These are phyloP conservation scores for Ischnus inquisitorius DNA, from an alignment of 2,888 invertebrate species.

Conservation along the genomic window DNA sequence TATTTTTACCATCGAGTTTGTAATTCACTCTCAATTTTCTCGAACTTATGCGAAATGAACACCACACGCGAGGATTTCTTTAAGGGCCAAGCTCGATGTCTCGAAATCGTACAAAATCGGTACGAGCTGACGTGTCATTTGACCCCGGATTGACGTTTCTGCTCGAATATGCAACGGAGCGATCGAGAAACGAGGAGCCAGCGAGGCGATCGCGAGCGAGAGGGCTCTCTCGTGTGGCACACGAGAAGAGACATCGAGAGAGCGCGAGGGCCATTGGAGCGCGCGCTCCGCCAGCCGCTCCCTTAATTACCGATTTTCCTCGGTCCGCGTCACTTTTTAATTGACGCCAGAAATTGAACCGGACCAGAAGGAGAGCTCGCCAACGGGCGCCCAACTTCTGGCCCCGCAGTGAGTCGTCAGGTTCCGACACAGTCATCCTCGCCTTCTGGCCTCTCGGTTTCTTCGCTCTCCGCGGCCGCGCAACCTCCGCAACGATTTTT, in stretches of 20 bases:
- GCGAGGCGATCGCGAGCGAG: conserved; percentile 6
- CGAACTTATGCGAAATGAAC: too few species aligned
- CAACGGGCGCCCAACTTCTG: conserved; percentile 39
- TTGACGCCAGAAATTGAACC: conserved; percentile 84
- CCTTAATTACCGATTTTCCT: conserved; percentile 85
- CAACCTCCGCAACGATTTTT: too few species aligned
- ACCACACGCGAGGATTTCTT: too few species aligned
- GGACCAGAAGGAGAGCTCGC: conserved; percentile 58
- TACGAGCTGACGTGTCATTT: not conserved
- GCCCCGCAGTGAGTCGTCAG: conserved; percentile 72
- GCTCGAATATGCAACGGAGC: not conserved
- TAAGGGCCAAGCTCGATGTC: too few species aligned
- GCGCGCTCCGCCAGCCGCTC: conserved; percentile 69
- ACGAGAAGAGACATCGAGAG: not conserved
- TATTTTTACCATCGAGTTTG: too few species aligned
- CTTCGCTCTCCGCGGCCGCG: conserved; percentile 55
- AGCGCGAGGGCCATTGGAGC: conserved; percentile 26
- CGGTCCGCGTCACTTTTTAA: conserved; percentile 85
- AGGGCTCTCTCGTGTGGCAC: conserved; percentile 16
- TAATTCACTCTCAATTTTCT: too few species aligned
- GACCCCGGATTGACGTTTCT: conserved; percentile 5
- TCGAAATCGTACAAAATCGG: not conserved
- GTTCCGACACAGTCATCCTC: conserved; percentile 81
- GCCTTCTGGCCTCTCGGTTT: conserved; percentile 40
- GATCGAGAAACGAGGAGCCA: not conserved